phyloP scores from a whole-genome alignment of 2,113 vertebrate genomes.

The Leuciscus idus region DNA sequence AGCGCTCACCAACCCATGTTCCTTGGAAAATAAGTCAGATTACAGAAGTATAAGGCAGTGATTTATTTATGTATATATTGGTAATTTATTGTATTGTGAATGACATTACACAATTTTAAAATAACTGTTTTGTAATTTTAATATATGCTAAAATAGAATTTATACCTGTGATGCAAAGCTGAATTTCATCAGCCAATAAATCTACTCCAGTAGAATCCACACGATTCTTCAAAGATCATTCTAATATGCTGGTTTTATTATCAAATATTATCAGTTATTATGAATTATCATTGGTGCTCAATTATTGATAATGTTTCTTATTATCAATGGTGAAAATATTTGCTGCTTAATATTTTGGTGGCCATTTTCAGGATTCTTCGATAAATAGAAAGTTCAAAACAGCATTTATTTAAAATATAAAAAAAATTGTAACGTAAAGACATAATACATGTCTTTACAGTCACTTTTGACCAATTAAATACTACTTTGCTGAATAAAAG shows the following conservation, averaged over 20 bases:
- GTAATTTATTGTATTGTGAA: too few relatives aligned
- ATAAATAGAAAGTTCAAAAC: too few relatives aligned
- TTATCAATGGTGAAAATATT: too few relatives aligned
- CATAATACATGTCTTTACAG: background rate
- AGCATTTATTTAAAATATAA: too few relatives aligned
- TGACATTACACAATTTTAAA: too few relatives aligned
- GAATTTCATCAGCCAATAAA: background rate
- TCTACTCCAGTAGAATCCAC: background rate
- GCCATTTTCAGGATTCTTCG: too few relatives aligned
- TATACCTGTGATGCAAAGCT: background rate
- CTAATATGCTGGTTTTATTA: background rate
- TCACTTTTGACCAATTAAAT: background rate
- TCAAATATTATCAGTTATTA: background rate
- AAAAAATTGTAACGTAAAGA: too few relatives aligned
- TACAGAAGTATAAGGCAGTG: too few relatives aligned
- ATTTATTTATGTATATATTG: too few relatives aligned
- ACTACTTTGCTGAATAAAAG: background rate
- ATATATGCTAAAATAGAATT: background rate
- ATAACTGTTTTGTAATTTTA: background rate
- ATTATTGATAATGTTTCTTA: too few relatives aligned
- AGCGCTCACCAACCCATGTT: background rate
- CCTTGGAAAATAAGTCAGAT: background rate
- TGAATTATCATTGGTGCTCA: too few relatives aligned
- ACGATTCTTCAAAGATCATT: background rate
- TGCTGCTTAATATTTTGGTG: too few relatives aligned